Base-by-base conservation (phyloP, 2,888 invertebrate species). In the Rhopalosiphum nymphaeae region DNA sequence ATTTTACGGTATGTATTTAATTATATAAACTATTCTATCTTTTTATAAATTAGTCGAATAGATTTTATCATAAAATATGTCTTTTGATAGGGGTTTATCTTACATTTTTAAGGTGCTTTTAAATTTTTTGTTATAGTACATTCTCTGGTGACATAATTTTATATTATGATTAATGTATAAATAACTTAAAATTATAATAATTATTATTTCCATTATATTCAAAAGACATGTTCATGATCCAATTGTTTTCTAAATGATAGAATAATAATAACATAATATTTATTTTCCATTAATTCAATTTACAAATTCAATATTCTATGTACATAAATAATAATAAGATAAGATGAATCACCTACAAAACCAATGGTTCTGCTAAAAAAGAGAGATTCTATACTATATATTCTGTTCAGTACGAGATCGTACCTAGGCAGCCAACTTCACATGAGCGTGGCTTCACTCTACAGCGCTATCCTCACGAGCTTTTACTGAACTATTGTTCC, bases 1-100 rank as follows among this genome's bases (percentile, higher is more conserved):
- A 99, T 97, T 99, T 99, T 97, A 99, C 98, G 95, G 99, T 98
- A 96, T 96, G 97, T 95, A 87, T 93, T 91, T 61, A 13, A n/a
- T 42, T 5, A n/a, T 91, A n/a, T 3, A 61, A 44, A 86, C 49
- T 42, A 16, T 84, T 88, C 26, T 1, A 36, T 36, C 44, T 3
- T 42, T 78, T 56, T 13, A 56, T 29, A 36, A 87, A 42, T n/a
- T 92, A 44, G 36, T 86, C 36, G 4, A 42, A 42, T n/a, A n/a
- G 67, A 13, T 67, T 67, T 67, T n/a, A 11, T n/a, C n/a, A n/a
- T n/a, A n/a, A n/a, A n/a, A 11, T 67, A 67, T 67, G 29, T 61
- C 29, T 61, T 61, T 61, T 57, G 7, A 25, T 11, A 61, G 29
- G 29, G 11, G 61, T n/a, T 21, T 21, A 36, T 36, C n/a, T 78